These are phyloP conservation scores for Heliconius hewitsoni DNA, from an alignment of 1,140 invertebrate genomes.

Conservation along the genomic window DNA sequence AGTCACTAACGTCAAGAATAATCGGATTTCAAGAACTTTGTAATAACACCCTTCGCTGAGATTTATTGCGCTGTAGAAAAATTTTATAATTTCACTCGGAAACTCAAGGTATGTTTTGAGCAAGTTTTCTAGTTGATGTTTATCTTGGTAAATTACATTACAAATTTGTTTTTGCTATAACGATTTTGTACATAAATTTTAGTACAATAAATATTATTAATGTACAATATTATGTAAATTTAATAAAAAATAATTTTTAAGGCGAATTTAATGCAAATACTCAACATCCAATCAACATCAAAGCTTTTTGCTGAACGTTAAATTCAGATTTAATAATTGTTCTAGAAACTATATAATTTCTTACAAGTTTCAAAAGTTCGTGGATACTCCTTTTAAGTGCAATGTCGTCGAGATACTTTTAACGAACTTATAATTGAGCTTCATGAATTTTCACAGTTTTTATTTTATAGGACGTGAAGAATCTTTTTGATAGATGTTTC, in stretches of 20 bases:
- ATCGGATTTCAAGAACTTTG: conserved; percentile 12
- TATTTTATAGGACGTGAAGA: conserved; percentile 5
- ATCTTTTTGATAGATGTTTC: background rate
- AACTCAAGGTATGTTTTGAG: background rate
- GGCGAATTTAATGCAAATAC: background rate
- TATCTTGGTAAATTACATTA: background rate
- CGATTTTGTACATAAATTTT: background rate
- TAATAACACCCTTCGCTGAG: conserved; percentile 7
- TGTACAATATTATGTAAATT: too few species aligned
- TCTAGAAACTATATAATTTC: conserved; percentile 2
- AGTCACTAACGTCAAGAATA: conserved; percentile 12
- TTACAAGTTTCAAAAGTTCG: conserved; percentile 6
- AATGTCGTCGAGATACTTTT: conserved; percentile 10
- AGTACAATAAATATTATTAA: too few species aligned
- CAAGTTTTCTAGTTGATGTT: conserved; percentile 7
- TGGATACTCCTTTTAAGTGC: background rate
- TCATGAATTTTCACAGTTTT: conserved; percentile 15
- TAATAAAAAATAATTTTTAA: background rate
- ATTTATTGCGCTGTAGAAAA: conserved; percentile 11
- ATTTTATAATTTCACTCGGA: conserved; percentile 8
- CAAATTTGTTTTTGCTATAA: background rate
- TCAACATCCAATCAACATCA: background rate
- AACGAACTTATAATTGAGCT: conserved; percentile 16
- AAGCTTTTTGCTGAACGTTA: background rate
- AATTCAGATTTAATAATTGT: conserved; percentile 9